Conservation (phyloP, 2,113 vertebrate species). For the Uropsilus gracilis region DNA sequence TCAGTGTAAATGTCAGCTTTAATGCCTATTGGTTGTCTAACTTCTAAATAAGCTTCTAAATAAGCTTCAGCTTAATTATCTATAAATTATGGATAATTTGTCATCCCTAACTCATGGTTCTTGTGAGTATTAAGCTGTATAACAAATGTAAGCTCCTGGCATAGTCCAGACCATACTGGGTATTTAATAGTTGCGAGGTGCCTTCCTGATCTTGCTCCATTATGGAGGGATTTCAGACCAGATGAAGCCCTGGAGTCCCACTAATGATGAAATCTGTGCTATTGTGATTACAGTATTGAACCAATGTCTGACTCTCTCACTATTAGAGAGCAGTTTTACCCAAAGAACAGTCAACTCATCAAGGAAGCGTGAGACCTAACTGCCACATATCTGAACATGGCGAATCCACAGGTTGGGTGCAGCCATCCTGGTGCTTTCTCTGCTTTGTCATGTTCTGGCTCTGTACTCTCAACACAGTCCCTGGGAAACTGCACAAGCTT, state of each 20-base stretch:
- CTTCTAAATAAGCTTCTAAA: neutral
- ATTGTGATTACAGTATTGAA: neutral
- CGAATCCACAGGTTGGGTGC: neutral
- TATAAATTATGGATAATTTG: neutral
- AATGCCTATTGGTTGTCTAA: neutral
- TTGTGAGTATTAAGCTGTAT: neutral
- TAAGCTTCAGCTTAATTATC: neutral
- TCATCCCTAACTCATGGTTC: neutral
- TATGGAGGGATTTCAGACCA: neutral
- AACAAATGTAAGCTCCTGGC: neutral
- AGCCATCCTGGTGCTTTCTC: neutral
- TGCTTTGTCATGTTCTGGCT: neutral
- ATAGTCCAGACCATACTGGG: neutral
- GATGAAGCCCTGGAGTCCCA: neutral
- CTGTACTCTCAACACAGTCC: neutral
- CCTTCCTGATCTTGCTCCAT: neutral
- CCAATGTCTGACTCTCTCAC: neutral
- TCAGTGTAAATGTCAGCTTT: neutral
- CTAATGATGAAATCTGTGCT: neutral
- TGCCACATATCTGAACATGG: neutral
- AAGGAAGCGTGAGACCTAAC: neutral
- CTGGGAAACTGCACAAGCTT: neutral
- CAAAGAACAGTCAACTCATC: conserved; percentile 1
- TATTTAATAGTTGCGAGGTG: neutral
- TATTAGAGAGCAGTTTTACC: neutral